These are phyloP conservation scores for Cephalopholis sonnerati DNA, from an alignment of 2,113 vertebrate species.

Conservation along the genomic window DNA sequence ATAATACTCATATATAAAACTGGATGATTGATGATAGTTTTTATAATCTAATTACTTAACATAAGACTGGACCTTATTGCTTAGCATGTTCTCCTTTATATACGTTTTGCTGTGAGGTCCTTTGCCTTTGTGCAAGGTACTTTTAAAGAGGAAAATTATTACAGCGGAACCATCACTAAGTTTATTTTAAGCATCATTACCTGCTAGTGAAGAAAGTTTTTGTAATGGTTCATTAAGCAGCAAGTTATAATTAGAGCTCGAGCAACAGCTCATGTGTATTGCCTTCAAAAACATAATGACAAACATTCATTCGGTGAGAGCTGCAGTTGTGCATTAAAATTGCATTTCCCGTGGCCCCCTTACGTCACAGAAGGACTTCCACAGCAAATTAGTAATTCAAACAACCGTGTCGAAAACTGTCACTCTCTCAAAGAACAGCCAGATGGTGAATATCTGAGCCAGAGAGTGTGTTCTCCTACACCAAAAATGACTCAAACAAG, in stretches of 20 bases:
- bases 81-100: neutral
- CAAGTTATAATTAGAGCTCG: conserved; percentile 17
- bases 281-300: conserved; percentile 7
- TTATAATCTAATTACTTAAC: neutral
- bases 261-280: conserved; percentile 1
- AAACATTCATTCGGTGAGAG: conserved; percentile 5
- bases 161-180: neutral
- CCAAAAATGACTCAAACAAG: conserved; percentile 49
- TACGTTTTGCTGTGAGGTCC: neutral
- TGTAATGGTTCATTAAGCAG: conserved; percentile 12
- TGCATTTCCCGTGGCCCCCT: conserved; percentile 41
- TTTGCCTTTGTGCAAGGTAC: neutral
- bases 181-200: conserved; percentile 24
- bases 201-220: conserved; percentile 12
- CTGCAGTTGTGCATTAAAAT: conserved; percentile 42
- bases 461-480: conserved; percentile 41
- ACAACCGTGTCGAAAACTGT: conserved; percentile 67
- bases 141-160: conserved; percentile 1
- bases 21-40: neutral
- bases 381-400: conserved; percentile 70
- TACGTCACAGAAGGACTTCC: conserved; percentile 55
- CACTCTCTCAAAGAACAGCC: conserved; percentile 71
- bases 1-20: neutral
- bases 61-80: neutral
- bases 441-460: conserved; percentile 69